Evolutionary conservation across 2,113 vertebrate species (phyloP).

Genomic region (Pelobates fuscus): DNA sequence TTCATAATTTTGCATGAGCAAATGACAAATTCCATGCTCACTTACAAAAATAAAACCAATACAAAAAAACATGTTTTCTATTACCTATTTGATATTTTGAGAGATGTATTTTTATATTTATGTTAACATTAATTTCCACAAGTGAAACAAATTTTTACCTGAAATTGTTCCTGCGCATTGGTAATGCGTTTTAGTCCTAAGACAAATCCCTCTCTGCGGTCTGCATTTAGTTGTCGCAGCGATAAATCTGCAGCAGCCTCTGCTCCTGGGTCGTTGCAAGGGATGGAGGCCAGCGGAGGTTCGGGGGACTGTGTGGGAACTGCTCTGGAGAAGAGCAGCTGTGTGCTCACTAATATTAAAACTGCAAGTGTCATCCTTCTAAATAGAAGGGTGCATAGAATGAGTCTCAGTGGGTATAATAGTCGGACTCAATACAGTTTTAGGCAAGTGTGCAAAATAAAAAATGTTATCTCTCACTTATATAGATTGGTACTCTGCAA

Average conservation of each 20-base stretch:
- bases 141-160: slow-evolving; percentile 55
- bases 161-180: slow-evolving; percentile 50
- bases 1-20: too few relatives aligned
- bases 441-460: not conserved
- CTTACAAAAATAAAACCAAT: too few relatives aligned
- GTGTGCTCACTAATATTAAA: slow-evolving; percentile 47
- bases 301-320: not conserved
- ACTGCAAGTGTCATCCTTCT: slow-evolving; percentile 40
- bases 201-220: slow-evolving; percentile 56
- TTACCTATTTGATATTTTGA: too few relatives aligned
- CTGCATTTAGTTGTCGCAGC: slow-evolving; percentile 59
- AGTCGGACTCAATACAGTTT: not conserved
- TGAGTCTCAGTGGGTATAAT: too few relatives aligned
- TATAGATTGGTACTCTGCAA: not conserved
- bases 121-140: too few relatives aligned
- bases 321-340: slow-evolving; percentile 24
- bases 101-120: too few relatives aligned
- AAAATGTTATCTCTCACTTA: not conserved
- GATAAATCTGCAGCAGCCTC: slow-evolving; percentile 54
- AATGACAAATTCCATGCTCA: too few relatives aligned
- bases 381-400: not conserved
- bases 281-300: not conserved
- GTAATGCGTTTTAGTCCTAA: slow-evolving; percentile 63
- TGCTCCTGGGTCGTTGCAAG: slow-evolving; percentile 50
- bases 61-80: too few relatives aligned